Conservation (phyloP, 2,797 vertebrate genomes). For the Clarias laeviceps region DNA sequence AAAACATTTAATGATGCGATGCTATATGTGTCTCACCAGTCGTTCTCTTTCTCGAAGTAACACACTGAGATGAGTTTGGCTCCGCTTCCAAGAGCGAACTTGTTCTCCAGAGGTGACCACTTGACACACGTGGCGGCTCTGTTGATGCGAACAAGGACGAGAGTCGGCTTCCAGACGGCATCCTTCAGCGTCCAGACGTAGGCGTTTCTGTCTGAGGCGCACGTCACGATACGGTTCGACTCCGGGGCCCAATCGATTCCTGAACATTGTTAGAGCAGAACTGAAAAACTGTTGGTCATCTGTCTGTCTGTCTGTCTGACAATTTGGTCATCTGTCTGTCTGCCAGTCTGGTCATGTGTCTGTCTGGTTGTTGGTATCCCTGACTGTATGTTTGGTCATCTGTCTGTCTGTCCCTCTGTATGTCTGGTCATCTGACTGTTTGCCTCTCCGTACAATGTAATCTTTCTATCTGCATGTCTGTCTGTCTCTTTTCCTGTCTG, state of each 20-base stretch:
- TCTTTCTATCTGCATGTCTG: neutral
- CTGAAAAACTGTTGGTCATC: too few relatives aligned
- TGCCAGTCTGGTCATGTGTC: neutral
- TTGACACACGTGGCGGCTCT: constrained; percentile 77
- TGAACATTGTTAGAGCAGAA: constrained; percentile 41
- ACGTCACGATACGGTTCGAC: constrained; percentile 73
- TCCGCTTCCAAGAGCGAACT: constrained; percentile 81
- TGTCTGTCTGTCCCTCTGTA: neutral
- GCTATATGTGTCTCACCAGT: constrained; percentile 69
- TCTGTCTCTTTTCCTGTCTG: neutral
- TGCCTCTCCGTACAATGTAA: too few relatives aligned
- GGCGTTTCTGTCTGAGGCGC: constrained; percentile 72
- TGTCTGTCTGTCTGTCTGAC: neutral
- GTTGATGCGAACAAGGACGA: constrained; percentile 76
- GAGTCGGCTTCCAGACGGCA: constrained; percentile 72
- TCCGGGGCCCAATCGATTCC: constrained; percentile 75
- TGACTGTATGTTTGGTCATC: too few relatives aligned
- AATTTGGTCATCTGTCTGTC: neutral
- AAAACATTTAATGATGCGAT: neutral
- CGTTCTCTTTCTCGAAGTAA: constrained; percentile 83
- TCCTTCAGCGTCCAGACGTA: constrained; percentile 75
- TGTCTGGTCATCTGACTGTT: neutral
- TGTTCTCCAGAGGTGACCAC: constrained; percentile 77
- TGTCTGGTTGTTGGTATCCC: neutral
- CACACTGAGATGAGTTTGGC: constrained; percentile 84